A percentile compares a stretch with the other conserved stretches of the same genome.
Evolutionary conservation across 2,113 vertebrate genomes (phyloP).

Genomic region (Rhinoptilus africanus): DNA sequence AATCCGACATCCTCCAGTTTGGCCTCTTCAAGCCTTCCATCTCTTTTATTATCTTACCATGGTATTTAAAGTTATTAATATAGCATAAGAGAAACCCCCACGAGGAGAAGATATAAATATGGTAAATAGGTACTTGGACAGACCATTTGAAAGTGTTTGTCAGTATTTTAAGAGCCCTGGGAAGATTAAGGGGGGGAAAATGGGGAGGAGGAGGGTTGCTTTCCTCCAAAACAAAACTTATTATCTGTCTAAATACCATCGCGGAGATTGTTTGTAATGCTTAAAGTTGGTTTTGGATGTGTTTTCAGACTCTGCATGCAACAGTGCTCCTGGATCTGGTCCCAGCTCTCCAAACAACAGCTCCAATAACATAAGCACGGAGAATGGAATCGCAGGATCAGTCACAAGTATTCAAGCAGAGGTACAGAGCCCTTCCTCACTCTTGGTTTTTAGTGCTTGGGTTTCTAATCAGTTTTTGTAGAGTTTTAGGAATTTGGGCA

Average conservation of each 20-base stretch:
- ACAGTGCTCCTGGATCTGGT: constrained; percentile 95
- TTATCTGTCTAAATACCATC: constrained; percentile 5
- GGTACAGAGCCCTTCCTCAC: constrained; percentile 72
- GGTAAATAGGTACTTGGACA: neutral
- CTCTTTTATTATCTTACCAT: neutral
- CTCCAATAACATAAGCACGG: constrained; percentile 90
- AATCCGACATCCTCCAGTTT: neutral
- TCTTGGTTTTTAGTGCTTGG: neutral
- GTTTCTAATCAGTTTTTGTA: neutral
- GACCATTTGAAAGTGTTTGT: neutral
- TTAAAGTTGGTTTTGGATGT: constrained; percentile 30
- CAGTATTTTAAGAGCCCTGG: neutral
- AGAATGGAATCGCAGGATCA: constrained; percentile 86
- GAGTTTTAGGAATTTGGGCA: neutral
- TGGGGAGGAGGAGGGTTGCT: neutral
- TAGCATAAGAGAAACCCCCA: neutral
- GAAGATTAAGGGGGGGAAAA: neutral
- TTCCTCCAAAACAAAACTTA: neutral
- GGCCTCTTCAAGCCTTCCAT: neutral
- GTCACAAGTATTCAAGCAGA: constrained; percentile 85
- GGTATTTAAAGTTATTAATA: neutral
- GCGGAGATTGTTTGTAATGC: neutral
- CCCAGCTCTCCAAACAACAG: constrained; percentile 99
- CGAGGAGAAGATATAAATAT: neutral
- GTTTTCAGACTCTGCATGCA: constrained; percentile 89